Base-by-base conservation (phyloP, 2,113 vertebrate genomes). In the Athene noctua region DNA sequence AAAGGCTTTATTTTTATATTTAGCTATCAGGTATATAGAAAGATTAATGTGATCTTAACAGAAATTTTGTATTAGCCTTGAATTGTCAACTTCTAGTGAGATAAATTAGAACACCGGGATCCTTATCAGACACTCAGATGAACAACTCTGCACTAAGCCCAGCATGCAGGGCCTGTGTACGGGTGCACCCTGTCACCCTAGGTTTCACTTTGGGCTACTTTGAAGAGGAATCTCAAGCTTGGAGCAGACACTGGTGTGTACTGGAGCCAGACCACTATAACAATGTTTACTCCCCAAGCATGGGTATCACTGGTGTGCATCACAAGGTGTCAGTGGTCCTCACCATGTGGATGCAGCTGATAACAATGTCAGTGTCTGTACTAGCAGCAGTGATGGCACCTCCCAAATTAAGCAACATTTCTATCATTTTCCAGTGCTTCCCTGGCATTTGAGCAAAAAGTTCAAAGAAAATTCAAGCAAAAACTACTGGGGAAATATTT, bases 341-440 rank as follows among this genome's bases (percentile, higher is more conserved):
- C 18, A n/a, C 10, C 38, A 42, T 0, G 0, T 21, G 22, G n/a
- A 44, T 61, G 47, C 0, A 1, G 70, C 72, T 36, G 63, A 11
- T 30, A 75, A 58, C 62, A 51, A 16, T 7, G 26, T 42, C 67
- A 84, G 29, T 5, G 14, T 8, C 68, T 75, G 47, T 27, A 49
- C 29, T 10, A 49, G 13, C 36, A 90, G 49, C 70, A 65, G 4
- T 44, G 40, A 73, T 5, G 11, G 46, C 13, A 77, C 30, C 46
- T 82, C 27, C 30, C 42, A 70, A 79, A 94, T 27, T 27, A 82
- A 29, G 46, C 30, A 73, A 21, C 4, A 21, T 29, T 77, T 62
- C 70, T 58, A 42, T 14, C 22, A 70, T 70, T 80, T 81, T 57
- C 16, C 29, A 68, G 34, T 27, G 21, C 44, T 75, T 58, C 6